Conservation (phyloP, 2,888 invertebrate genomes). For the Plusia festucae region DNA sequence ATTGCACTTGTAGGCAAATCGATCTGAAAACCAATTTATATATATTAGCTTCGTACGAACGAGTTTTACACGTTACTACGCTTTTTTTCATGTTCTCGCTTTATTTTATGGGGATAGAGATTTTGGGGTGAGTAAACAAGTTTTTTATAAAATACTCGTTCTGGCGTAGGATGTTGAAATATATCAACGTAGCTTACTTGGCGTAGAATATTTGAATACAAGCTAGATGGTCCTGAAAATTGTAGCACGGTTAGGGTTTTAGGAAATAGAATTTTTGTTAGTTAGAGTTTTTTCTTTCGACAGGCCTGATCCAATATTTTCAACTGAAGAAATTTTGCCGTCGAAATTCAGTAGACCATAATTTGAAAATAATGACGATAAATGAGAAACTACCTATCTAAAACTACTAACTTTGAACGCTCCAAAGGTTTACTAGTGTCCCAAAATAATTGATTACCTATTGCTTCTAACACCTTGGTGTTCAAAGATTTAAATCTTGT, state of each 20-base stretch:
- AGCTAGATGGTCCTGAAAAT: neutral
- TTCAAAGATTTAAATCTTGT: neutral
- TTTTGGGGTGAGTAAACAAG: slow-evolving; percentile 24
- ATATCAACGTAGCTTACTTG: neutral
- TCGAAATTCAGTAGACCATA: neutral
- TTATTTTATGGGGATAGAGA: slow-evolving; percentile 34
- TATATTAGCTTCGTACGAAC: slow-evolving; percentile 41
- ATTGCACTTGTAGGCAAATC: slow-evolving; percentile 46
- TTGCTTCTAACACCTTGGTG: neutral
- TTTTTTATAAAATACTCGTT: slow-evolving; percentile 14
- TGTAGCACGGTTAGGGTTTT: neutral
- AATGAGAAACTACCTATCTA: neutral
- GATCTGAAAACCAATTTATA: slow-evolving; percentile 52
- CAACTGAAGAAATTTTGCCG: neutral
- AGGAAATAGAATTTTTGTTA: neutral
- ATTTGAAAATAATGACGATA: neutral
- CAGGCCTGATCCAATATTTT: neutral
- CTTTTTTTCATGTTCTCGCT: slow-evolving; percentile 16
- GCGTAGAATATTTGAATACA: neutral
- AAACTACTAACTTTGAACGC: neutral
- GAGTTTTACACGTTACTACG: slow-evolving; percentile 15
- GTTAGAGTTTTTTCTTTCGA: neutral
- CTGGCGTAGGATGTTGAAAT: neutral
- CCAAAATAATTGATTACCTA: neutral
- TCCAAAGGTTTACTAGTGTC: neutral